Conservation (phyloP, 2,113 vertebrate genomes). For the Takifugu flavidus region DNA sequence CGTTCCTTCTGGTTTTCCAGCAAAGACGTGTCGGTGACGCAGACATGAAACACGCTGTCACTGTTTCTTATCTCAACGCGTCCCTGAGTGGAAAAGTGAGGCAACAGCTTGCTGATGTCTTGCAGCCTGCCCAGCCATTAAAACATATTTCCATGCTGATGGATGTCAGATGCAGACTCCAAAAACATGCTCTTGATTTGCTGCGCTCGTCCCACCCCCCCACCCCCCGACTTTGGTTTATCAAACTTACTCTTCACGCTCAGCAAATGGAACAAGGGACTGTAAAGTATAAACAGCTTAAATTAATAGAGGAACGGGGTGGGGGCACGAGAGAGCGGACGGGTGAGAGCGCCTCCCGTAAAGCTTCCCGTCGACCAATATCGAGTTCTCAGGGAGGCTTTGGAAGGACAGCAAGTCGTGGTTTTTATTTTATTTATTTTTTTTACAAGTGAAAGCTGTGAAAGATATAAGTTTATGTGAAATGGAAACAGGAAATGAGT, state of each 20-base stretch:
- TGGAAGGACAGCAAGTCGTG: slow-evolving; percentile 38
- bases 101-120: slow-evolving; percentile 67
- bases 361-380: slow-evolving; percentile 39
- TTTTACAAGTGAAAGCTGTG: slow-evolving; percentile 66
- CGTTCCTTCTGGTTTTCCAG: slow-evolving; percentile 61
- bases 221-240: slow-evolving; percentile 41
- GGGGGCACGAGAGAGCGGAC: slow-evolving; percentile 8
- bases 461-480: slow-evolving; percentile 68
- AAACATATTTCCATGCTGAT: slow-evolving; percentile 73
- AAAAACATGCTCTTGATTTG: slow-evolving; percentile 59
- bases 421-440: slow-evolving; percentile 32
- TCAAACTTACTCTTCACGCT: slow-evolving; percentile 43
- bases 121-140: slow-evolving; percentile 73
- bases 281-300: slow-evolving; percentile 26
- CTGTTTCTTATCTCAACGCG: slow-evolving; percentile 72
- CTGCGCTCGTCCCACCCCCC: slow-evolving; percentile 32
- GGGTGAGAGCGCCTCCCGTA: slow-evolving; percentile 20
- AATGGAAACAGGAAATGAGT: slow-evolving; percentile 76
- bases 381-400: slow-evolving; percentile 34
- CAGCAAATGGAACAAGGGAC: slow-evolving; percentile 36
- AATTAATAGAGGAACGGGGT: slow-evolving; percentile 3
- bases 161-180: slow-evolving; percentile 68
- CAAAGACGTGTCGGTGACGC: slow-evolving; percentile 60
- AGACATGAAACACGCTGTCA: slow-evolving; percentile 69
- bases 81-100: slow-evolving; percentile 67